Conservation (phyloP, 2,888 invertebrate genomes). For the Noctua janthina region DNA sequence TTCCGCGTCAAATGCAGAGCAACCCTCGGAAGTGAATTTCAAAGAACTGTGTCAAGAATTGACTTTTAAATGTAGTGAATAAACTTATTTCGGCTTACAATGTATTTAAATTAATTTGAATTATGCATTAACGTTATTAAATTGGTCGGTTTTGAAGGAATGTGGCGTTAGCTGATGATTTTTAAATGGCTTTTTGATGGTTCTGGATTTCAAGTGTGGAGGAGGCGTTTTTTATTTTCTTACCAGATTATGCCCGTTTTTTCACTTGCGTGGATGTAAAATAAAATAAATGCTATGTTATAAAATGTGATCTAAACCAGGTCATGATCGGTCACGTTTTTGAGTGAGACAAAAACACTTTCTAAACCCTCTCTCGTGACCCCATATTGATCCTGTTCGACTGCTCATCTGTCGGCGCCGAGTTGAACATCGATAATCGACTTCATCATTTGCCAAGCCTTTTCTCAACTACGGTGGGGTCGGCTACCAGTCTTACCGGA, state of each 20-base stretch:
- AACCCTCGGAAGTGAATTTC: conserved; percentile 61
- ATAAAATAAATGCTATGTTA: not conserved
- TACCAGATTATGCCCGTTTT: no score
- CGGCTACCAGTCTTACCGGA: no score
- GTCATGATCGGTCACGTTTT: no score
- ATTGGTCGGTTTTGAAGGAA: conserved; percentile 3
- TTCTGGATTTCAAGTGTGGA: not conserved
- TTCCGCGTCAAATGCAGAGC: conserved; percentile 35
- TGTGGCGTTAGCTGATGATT: conserved; percentile 5
- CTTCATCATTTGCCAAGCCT: no score
- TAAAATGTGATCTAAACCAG: not conserved
- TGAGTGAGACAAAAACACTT: no score
- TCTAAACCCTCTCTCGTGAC: no score
- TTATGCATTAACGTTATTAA: conserved; percentile 42
- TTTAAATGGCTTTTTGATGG: conserved; percentile 18
- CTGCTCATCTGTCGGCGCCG: no score
- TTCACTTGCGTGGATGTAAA: not conserved
- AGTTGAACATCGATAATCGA: no score
- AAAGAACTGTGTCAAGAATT: conserved; percentile 71
- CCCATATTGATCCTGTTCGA: no score
- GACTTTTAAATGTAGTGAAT: conserved; percentile 67
- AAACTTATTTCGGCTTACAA: conserved; percentile 42
- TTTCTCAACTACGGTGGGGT: no score
- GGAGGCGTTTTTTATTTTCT: not conserved
- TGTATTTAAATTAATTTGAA: conserved; percentile 60